These are phyloP conservation scores for Drosophila fungiperda DNA, from an alignment of 2,888 invertebrate species.

Conservation along the genomic window DNA sequence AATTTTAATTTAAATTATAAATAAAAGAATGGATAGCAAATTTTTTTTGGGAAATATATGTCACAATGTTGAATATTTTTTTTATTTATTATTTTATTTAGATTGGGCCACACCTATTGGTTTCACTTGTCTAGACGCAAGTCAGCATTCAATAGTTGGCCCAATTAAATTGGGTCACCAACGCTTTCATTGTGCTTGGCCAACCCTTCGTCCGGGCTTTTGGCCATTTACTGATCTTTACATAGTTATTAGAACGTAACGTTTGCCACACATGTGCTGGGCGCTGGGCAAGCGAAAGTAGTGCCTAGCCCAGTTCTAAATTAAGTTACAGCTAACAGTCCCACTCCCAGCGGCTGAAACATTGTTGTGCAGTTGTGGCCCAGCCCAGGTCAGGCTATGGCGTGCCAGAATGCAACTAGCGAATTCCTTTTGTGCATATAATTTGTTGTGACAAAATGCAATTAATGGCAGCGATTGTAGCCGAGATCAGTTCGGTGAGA, in stretches of 20 bases:
- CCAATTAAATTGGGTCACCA: slow-evolving; percentile 56
- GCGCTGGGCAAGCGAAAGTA: slow-evolving; percentile 53
- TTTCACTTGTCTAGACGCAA: slow-evolving; percentile 20
- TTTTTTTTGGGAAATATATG: neutral
- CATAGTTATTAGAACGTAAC: slow-evolving; percentile 78
- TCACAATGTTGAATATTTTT: neutral
- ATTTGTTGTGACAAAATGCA: slow-evolving; percentile 76
- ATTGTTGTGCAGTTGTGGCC: slow-evolving; percentile 33
- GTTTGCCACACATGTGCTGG: slow-evolving; percentile 61
- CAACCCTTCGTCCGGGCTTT: slow-evolving; percentile 47
- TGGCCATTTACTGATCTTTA: slow-evolving; percentile 53
- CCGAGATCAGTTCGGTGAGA: slow-evolving; percentile 42
- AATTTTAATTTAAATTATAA: neutral
- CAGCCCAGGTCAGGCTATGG: slow-evolving; percentile 40
- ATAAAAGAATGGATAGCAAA: neutral
- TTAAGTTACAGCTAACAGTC: slow-evolving; percentile 24
- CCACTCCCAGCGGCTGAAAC: slow-evolving; percentile 23
- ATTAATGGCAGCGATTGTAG: slow-evolving; percentile 64
- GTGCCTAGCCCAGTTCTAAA: slow-evolving; percentile 27
- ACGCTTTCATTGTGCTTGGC: slow-evolving; percentile 32
- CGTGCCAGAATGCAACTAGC: slow-evolving; percentile 70
- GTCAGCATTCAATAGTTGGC: slow-evolving; percentile 23
- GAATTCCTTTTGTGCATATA: slow-evolving; percentile 33
- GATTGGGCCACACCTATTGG: slow-evolving; percentile 31
- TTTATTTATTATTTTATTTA: slow-evolving; percentile 5